phyloP scores from a whole-genome alignment of 2,888 invertebrate genomes.

The Drosophila conformis region DNA sequence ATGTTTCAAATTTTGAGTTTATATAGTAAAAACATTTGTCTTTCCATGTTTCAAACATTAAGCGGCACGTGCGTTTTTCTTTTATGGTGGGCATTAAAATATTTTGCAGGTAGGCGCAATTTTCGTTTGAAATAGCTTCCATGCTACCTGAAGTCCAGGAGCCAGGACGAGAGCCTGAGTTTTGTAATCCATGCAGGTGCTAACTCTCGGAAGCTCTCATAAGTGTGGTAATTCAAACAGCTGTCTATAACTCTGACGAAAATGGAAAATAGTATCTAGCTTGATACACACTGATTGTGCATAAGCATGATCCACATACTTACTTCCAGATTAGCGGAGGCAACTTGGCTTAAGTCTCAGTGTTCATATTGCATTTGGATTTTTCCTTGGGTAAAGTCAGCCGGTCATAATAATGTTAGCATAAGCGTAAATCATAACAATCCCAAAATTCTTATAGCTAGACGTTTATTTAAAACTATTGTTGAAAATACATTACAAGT shows the following conservation, averaged over 20 bases:
- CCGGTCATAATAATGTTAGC: not conserved
- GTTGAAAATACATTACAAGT: not conserved
- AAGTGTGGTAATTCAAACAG: not conserved
- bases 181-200: constrained; percentile 12
- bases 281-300: not conserved
- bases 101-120: constrained; percentile 6
- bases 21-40: constrained; percentile 59
- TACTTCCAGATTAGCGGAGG: not conserved
- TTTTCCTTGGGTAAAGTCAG: too few species aligned
- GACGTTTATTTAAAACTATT: not conserved
- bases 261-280: not conserved
- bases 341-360: not conserved
- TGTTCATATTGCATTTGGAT: not conserved
- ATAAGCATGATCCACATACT: not conserved
- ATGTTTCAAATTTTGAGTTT: constrained; percentile 37
- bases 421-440: not conserved
- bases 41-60: constrained; percentile 76
- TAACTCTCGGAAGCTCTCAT: not conserved
- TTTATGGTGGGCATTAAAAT: constrained; percentile 7
- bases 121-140: not conserved
- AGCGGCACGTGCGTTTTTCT: constrained; percentile 15
- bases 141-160: constrained; percentile 19
- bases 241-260: not conserved
- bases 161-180: not conserved
- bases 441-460: not conserved